Percentiles rank a stretch among this genome's conserved stretches.
Conservation (phyloP, 1,140 invertebrate genomes). For the Cyphomyrmex costatus region DNA sequence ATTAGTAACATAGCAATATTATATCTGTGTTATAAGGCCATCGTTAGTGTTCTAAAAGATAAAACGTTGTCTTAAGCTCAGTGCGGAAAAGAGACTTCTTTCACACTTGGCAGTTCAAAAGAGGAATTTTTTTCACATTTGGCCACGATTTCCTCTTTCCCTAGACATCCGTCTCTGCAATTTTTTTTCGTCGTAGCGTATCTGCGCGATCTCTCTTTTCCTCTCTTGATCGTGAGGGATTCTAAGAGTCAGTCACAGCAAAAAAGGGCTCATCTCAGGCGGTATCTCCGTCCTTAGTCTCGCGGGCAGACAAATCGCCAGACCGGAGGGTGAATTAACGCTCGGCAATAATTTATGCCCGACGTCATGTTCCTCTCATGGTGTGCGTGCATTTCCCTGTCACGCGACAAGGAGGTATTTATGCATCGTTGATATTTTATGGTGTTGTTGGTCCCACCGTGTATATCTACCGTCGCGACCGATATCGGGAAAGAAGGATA, state of each 20-base stretch:
- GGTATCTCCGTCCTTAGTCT: neutral
- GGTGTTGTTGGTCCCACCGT: conserved; percentile 40
- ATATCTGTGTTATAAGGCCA: neutral
- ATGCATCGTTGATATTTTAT: conserved; percentile 25
- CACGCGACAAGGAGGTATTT: conserved; percentile 22
- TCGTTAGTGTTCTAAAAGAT: neutral
- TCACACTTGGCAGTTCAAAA: neutral
- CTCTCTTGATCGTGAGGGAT: neutral
- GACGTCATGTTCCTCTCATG: neutral
- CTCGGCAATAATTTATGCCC: conserved; percentile 30
- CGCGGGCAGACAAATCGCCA: conserved; percentile 42
- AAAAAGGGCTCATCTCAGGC: conserved; percentile 22
- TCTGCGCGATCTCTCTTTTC: neutral
- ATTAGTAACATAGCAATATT: neutral
- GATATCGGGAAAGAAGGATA: conserved; percentile 40
- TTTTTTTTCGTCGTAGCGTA: conserved; percentile 1
- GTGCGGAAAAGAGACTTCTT: neutral
- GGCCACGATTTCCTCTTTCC: neutral
- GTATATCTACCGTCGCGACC: conserved; percentile 9
- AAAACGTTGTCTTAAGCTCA: neutral
- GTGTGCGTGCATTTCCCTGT: neutral
- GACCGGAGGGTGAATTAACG: conserved; percentile 9
- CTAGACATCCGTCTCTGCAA: neutral
- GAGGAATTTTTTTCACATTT: neutral
- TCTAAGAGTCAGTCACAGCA: neutral